Conservation (phyloP, 2,888 invertebrate genomes). For the Coenonympha arcania region DNA sequence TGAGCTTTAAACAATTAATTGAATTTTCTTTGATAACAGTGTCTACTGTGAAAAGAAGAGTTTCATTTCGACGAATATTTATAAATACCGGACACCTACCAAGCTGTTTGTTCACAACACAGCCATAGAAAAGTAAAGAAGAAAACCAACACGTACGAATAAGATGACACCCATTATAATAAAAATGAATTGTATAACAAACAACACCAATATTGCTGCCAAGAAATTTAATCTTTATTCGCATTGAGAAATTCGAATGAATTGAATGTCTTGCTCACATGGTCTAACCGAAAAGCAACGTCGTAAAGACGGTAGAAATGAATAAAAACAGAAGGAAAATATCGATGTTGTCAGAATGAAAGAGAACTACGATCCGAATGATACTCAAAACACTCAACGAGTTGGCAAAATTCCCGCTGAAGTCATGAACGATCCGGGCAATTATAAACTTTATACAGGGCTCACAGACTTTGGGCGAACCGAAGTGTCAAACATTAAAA, state of each 20-base stretch:
- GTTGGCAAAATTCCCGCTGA: conserved; percentile 27
- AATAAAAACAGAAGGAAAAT: conserved; percentile 1
- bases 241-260: background rate
- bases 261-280: background rate
- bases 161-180: no score
- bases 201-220: no score
- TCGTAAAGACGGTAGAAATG: background rate
- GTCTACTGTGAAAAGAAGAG: no score
- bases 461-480: background rate
- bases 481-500: no score
- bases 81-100: no score
- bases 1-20: no score
- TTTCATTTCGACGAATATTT: no score
- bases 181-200: no score
- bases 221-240: background rate
- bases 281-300: background rate
- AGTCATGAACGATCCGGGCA: conserved; percentile 24
- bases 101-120: no score
- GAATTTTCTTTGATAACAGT: no score
- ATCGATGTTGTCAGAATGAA: conserved; percentile 13
- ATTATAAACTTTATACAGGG: conserved; percentile 22
- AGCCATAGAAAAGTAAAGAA: no score
- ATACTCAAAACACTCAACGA: conserved; percentile 20
- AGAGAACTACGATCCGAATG: conserved; percentile 16
- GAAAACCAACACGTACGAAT: no score